phyloP scores from a whole-genome alignment of 2,113 vertebrate species.

The Notiomystis cincta region DNA sequence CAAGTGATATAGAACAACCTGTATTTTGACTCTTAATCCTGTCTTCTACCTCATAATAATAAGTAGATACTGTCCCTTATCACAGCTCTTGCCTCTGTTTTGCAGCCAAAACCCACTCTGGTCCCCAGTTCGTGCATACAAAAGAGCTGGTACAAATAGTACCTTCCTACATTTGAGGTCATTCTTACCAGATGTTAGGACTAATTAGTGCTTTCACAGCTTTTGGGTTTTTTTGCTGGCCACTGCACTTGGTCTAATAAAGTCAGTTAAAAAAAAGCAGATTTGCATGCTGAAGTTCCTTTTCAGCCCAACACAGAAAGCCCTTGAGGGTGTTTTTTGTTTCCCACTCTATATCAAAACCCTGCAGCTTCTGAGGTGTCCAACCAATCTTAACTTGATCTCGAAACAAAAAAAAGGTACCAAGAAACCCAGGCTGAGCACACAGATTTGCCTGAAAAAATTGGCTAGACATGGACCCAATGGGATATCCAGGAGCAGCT shows the following conservation, averaged over 20 bases:
- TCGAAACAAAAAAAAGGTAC: background rate
- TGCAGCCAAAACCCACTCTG: background rate
- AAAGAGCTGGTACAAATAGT: background rate
- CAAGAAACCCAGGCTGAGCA: background rate
- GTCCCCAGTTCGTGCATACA: accelerated
- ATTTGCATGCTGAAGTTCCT: background rate
- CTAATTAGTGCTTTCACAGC: background rate
- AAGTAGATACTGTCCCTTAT: background rate
- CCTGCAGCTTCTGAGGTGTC: background rate
- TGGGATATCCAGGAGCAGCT: background rate
- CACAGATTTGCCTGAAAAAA: background rate
- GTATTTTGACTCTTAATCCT: background rate
- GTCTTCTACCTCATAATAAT: background rate
- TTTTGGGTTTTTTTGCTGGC: background rate
- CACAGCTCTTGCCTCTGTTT: background rate
- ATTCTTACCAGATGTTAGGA: background rate
- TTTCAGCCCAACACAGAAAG: background rate
- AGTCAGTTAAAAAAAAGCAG: slow-evolving; percentile 26
- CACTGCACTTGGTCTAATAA: background rate
- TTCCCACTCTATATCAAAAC: background rate
- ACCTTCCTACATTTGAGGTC: background rate
- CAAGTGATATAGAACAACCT: background rate
- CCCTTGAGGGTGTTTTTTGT: background rate
- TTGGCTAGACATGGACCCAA: background rate
- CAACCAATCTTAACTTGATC: background rate